phyloP scores from a whole-genome alignment of 2,888 invertebrate species.

The Monopis laevigella region DNA sequence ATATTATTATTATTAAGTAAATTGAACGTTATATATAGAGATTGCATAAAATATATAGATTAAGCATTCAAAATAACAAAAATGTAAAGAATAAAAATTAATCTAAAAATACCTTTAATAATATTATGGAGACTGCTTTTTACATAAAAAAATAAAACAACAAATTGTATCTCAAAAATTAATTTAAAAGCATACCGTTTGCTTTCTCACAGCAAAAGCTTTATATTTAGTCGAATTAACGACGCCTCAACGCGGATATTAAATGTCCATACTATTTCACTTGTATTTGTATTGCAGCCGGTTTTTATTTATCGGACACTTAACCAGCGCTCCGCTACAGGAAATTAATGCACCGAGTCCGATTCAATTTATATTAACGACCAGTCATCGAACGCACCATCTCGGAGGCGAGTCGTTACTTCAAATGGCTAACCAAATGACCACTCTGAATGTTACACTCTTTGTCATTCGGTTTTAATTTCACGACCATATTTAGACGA shows the following conservation, averaged over 20 bases:
- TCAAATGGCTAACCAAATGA: conserved; percentile 8
- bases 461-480: conserved; percentile 10
- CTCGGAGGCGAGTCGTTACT: conserved; percentile 6
- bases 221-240: neutral
- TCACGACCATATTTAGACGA: conserved; percentile 2
- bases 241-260: conserved; percentile 42
- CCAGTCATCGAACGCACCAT: conserved; percentile 13
- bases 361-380: conserved; percentile 40
- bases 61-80: too few species aligned
- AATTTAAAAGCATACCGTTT: too few species aligned
- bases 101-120: too few species aligned
- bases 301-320: conserved; percentile 13
- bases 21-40: too few species aligned
- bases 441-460: conserved; percentile 3
- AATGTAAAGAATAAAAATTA: too few species aligned
- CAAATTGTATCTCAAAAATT: neutral
- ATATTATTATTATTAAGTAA: too few species aligned
- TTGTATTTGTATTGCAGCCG: conserved; percentile 8
- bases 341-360: conserved; percentile 52
- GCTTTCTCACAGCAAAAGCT: neutral
- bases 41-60: too few species aligned
- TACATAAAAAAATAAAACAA: too few species aligned
- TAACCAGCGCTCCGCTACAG: conserved; percentile 26
- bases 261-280: conserved; percentile 45
- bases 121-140: too few species aligned